Percentiles rank a stretch among this genome's conserved stretches.
Conservation (phyloP, 2,113 vertebrate species). For the Tetrax tetrax region DNA sequence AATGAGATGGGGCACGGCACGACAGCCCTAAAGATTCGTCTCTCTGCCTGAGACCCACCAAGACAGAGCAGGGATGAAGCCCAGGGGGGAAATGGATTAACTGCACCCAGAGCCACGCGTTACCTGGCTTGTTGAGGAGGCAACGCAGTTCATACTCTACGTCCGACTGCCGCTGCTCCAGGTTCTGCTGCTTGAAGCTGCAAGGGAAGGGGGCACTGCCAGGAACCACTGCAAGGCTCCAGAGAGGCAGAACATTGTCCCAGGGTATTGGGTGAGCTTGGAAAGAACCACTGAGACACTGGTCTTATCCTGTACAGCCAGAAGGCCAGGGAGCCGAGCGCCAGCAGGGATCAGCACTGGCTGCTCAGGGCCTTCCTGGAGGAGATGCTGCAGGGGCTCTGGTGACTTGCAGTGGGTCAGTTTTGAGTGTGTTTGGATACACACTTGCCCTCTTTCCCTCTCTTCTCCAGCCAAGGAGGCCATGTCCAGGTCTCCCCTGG, state of each 20-base stretch:
- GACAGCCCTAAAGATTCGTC: background rate
- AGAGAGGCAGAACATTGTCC: background rate
- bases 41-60: background rate
- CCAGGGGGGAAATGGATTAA: background rate
- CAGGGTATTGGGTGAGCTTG: background rate
- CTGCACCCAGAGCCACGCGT: background rate
- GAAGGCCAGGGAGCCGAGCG: background rate
- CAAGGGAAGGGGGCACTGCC: background rate
- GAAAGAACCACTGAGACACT: background rate
- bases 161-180: conserved; percentile 90
- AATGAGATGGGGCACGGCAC: background rate
- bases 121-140: conserved; percentile 93
- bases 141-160: conserved; percentile 90
- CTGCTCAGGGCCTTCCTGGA: background rate
- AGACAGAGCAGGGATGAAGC: background rate
- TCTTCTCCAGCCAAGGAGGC: background rate
- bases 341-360: background rate
- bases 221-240: background rate
- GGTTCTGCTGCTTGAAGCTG: conserved; percentile 89
- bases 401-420: background rate
- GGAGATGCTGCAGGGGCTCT: background rate
- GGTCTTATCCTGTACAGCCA: background rate
- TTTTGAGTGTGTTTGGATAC: background rate
- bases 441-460: background rate
- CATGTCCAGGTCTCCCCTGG: background rate